Conservation (phyloP, 2,113 vertebrate species). For the Felis chaus region DNA sequence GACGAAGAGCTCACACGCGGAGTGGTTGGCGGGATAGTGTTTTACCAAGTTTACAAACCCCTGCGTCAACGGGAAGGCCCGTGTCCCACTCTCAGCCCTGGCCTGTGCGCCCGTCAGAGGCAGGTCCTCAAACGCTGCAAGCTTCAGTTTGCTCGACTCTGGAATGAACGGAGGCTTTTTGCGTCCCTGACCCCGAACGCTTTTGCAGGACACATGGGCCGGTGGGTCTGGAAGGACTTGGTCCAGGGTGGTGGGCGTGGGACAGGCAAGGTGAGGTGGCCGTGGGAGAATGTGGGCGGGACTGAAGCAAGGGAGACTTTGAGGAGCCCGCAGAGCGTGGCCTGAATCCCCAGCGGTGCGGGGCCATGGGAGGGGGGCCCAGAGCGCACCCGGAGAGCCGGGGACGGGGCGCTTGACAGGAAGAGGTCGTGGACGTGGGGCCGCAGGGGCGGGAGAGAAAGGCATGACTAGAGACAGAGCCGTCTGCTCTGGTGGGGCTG, state of each 20-base stretch:
- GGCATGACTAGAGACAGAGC: rapidly evolving
- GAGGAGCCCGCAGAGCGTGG: too few relatives aligned
- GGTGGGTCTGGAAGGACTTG: not conserved
- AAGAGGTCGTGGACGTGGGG: not conserved
- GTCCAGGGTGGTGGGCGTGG: rapidly evolving
- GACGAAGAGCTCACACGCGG: not conserved
- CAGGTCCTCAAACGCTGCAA: rapidly evolving
- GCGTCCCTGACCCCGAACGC: not conserved
- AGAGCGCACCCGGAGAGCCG: not conserved
- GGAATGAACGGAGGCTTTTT: not conserved
- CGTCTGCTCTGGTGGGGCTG: rapidly evolving
- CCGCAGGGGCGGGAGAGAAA: not conserved
- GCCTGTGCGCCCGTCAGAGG: not conserved
- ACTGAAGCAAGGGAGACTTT: too few relatives aligned
- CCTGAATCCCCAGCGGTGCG: not conserved
- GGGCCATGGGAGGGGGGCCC: too few relatives aligned
- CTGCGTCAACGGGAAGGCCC: not conserved
- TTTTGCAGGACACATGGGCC: not conserved
- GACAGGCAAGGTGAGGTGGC: not conserved
- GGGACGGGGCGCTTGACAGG: not conserved
- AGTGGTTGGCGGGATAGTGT: too few relatives aligned
- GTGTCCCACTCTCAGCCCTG: not conserved
- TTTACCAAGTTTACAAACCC: not conserved
- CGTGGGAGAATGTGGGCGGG: not conserved
- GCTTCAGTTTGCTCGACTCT: not conserved